Percentiles rank a stretch among this genome's conserved stretches.
phyloP scores from a whole-genome alignment of 2,797 vertebrate genomes.

The Chaetodon trifasciatus region DNA sequence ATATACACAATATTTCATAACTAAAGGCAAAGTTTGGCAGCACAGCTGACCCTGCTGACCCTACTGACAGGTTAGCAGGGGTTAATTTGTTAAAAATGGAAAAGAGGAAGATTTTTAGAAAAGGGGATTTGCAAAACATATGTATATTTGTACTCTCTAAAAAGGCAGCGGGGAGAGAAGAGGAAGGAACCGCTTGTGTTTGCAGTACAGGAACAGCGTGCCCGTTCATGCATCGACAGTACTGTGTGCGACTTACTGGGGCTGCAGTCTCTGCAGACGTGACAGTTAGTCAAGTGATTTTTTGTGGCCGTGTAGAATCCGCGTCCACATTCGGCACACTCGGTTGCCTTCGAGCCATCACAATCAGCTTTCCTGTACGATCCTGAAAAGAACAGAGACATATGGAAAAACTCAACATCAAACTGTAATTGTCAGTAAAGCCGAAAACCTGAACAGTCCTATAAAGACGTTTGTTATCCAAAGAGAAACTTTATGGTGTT shows the following conservation, averaged over 20 bases:
- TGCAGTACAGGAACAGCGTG: background rate
- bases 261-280: constrained; percentile 27
- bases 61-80: background rate
- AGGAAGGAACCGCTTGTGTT: constrained; percentile 15
- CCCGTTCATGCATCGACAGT: background rate
- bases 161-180: background rate
- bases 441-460: background rate
- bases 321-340: constrained; percentile 44
- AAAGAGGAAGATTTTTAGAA: constrained; percentile 8
- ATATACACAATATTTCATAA: background rate
- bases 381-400: constrained; percentile 60
- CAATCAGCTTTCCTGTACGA: constrained; percentile 27
- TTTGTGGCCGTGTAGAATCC: constrained; percentile 28
- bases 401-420: background rate
- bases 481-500: background rate
- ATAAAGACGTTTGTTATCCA: background rate
- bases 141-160: background rate
- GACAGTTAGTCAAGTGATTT: constrained; percentile 37
- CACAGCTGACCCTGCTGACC: background rate
- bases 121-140: background rate
- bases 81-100: background rate
- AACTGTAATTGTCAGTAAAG: background rate
- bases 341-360: rapidly evolving
- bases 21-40: background rate
- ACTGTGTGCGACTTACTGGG: constrained; percentile 58